Evolutionary conservation across 2,797 vertebrate species (phyloP).

Genomic region (Sparidentex hasta): DNA sequence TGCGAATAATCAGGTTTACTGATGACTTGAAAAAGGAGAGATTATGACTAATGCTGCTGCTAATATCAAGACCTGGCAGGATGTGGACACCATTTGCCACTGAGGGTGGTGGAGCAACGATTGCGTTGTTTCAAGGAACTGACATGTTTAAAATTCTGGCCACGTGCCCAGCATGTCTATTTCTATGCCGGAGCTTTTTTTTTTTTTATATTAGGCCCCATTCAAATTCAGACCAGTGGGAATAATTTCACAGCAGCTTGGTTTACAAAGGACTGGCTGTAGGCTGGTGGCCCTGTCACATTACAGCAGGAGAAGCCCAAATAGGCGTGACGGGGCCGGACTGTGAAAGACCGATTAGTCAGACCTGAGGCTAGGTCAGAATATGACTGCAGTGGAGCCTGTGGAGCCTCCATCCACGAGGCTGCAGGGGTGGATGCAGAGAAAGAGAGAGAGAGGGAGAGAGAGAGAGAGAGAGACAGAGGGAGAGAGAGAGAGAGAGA

Average conservation of each 20-base stretch:
- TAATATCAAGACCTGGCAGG: neutral
- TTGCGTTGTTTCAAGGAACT: slow-evolving; percentile 9
- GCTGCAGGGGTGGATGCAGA: slow-evolving; percentile 73
- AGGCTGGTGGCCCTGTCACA: slow-evolving; percentile 53
- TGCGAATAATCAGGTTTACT: slow-evolving; percentile 34
- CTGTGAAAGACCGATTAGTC: slow-evolving; percentile 55
- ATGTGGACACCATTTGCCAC: slow-evolving; percentile 3
- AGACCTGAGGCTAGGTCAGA: slow-evolving; percentile 63
- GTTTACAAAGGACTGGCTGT: slow-evolving; percentile 50
- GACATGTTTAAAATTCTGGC: slow-evolving; percentile 25
- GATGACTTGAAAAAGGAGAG: slow-evolving; percentile 7
- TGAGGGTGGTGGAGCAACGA: slow-evolving; percentile 14
- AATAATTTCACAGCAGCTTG: slow-evolving; percentile 43
- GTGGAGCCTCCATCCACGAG: slow-evolving; percentile 50
- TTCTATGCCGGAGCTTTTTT: slow-evolving; percentile 22
- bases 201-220: slow-evolving; percentile 38
- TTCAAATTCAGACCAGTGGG: slow-evolving; percentile 41
- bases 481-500: slow-evolving; percentile 5
- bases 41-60: slow-evolving; percentile 12
- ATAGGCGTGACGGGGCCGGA: slow-evolving; percentile 60
- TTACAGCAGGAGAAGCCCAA: slow-evolving; percentile 41
- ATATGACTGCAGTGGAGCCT: slow-evolving; percentile 73
- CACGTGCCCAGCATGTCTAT: slow-evolving; percentile 28
- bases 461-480: slow-evolving; percentile 43
- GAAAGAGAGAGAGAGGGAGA: slow-evolving; percentile 40